Conservation (phyloP, 2,113 vertebrate genomes). For the Piaya cayana region DNA sequence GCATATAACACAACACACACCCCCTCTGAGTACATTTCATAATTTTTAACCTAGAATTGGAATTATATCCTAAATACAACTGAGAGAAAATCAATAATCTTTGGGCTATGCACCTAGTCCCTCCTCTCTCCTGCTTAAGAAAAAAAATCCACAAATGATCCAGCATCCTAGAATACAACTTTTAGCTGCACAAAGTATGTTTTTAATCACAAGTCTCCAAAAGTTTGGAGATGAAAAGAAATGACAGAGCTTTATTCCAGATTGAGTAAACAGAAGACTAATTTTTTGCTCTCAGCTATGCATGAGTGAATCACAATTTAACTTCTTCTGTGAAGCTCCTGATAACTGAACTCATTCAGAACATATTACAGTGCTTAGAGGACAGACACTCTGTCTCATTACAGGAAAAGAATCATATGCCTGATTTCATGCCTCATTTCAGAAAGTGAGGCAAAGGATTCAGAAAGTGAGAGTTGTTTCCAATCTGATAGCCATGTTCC, state of each 20-base stretch:
- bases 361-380: not conserved
- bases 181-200: not conserved
- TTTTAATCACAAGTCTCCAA: not conserved
- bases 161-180: not conserved
- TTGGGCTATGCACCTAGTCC: not conserved
- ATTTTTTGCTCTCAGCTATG: not conserved
- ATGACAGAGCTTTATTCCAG: not conserved
- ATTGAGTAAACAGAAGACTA: not conserved
- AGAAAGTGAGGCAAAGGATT: constrained; percentile 3
- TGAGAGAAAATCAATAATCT: too few species aligned
- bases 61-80: not conserved
- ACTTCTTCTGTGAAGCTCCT: not conserved
- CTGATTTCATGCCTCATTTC: constrained; percentile 25
- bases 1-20: not conserved
- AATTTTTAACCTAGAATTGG: not conserved
- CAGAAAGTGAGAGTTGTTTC: not conserved
- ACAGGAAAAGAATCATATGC: constrained; percentile 4
- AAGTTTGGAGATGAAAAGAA: not conserved
- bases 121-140: not conserved
- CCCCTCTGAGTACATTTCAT: not conserved
- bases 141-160: not conserved
- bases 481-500: constrained; percentile 11
- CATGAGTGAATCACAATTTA: not conserved
- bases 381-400: not conserved
- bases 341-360: not conserved